Evolutionary conservation across 1,140 invertebrate species (phyloP).

Genomic region (Drosophila tsacasi): DNA sequence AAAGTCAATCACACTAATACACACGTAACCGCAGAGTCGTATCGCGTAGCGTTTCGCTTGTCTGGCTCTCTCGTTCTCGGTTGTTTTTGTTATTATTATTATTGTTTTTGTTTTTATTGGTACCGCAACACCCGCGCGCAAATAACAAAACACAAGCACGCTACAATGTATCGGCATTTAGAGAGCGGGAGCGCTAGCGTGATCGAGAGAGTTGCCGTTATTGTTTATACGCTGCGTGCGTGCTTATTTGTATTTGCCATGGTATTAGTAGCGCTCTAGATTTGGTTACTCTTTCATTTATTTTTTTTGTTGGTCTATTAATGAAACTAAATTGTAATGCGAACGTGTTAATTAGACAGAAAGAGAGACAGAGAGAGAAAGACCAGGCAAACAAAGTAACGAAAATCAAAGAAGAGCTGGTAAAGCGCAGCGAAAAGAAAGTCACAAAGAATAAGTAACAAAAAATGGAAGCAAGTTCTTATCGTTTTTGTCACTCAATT

Average conservation of each 20-base stretch:
- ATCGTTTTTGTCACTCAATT: constrained; percentile 70
- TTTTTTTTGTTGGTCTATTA: constrained; percentile 51
- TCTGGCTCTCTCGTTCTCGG: constrained; percentile 2
- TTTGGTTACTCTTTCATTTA: constrained; percentile 34
- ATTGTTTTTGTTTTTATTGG: constrained; percentile 23
- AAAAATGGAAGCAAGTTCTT: constrained; percentile 49
- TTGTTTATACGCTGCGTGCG: constrained; percentile 51
- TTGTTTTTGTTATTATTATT: constrained; percentile 31
- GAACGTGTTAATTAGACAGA: constrained; percentile 70
- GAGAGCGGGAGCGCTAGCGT: background rate
- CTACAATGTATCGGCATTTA: constrained; percentile 66
- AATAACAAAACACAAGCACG: constrained; percentile 68
- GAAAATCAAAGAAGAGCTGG: constrained; percentile 21
- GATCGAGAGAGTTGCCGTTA: constrained; percentile 54
- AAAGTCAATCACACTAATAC: constrained; percentile 62
- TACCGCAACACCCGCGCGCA: constrained; percentile 65
- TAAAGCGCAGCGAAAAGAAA: constrained; percentile 43
- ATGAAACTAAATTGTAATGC: constrained; percentile 74
- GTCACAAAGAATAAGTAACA: constrained; percentile 49
- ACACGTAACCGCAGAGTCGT: constrained; percentile 3
- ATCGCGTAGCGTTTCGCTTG: constrained; percentile 3
- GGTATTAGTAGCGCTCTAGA: constrained; percentile 51
- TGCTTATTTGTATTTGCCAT: constrained; percentile 12
- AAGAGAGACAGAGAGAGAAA: background rate
- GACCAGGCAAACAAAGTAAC: constrained; percentile 14